These are phyloP conservation scores for Semnopithecus entellus DNA, from an alignment of 2,113 vertebrate species.

Conservation along the genomic window DNA sequence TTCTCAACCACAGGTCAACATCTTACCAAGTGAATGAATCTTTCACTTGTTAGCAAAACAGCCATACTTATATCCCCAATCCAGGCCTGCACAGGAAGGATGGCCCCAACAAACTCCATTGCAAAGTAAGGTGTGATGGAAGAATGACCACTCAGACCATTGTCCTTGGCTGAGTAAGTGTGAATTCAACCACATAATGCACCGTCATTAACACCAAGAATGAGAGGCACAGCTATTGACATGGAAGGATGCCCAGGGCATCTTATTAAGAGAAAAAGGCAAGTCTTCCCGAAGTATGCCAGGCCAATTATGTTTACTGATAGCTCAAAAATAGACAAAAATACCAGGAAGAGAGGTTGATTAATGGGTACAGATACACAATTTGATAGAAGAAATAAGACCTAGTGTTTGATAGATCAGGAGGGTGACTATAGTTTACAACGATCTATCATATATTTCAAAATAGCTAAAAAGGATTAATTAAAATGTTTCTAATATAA, in stretches of 20 bases:
- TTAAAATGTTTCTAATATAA: neutral
- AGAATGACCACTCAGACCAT: neutral
- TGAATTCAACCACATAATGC: neutral
- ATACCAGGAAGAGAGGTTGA: neutral
- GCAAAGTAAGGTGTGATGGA: too few species aligned
- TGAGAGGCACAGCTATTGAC: neutral
- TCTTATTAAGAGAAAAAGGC: neutral
- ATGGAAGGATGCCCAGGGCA: accelerated
- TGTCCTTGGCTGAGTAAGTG: accelerated
- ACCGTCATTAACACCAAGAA: accelerated
- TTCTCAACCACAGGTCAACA: neutral
- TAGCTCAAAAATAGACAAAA: neutral
- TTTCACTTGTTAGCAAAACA: neutral
- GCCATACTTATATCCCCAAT: accelerated
- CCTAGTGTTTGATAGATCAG: neutral
- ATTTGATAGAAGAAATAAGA: neutral
- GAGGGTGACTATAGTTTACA: neutral
- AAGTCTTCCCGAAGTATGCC: too few species aligned
- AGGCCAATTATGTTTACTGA: neutral
- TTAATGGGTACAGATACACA: neutral
- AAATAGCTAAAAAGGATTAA: neutral
- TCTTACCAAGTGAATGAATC: too few species aligned
- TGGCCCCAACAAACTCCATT: too few species aligned
- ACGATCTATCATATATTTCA: neutral
- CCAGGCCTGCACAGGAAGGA: neutral